Conservation (phyloP, 1,140 invertebrate species). For the Drosophila lacteicornis region DNA sequence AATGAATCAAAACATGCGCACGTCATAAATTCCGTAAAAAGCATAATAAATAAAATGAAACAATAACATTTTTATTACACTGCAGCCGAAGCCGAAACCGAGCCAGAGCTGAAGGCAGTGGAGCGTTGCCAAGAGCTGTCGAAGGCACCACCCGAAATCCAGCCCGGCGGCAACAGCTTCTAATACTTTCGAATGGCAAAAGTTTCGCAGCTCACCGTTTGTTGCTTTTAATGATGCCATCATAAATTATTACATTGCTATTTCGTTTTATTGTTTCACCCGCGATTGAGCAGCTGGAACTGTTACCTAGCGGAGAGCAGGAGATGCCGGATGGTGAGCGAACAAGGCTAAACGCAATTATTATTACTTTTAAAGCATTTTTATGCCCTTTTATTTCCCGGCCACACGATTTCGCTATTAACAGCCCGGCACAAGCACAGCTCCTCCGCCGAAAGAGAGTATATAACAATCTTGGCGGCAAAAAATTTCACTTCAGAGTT, state of each 20-base stretch:
- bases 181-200: slow-evolving; percentile 77
- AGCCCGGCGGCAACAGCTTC: slow-evolving; percentile 42
- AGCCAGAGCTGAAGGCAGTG: slow-evolving; percentile 3
- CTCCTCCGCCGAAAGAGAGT: slow-evolving; percentile 24
- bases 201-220: slow-evolving; percentile 49
- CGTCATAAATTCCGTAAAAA: slow-evolving; percentile 81
- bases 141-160: slow-evolving; percentile 17
- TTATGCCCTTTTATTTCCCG: slow-evolving; percentile 77
- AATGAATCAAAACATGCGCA: slow-evolving; percentile 80
- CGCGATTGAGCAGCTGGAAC: slow-evolving; percentile 76
- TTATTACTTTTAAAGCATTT: slow-evolving; percentile 83
- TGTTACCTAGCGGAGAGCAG: slow-evolving; percentile 20
- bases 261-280: slow-evolving; percentile 84
- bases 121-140: slow-evolving; percentile 19
- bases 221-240: slow-evolving; percentile 79
- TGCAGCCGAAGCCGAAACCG: slow-evolving; percentile 22
- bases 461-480: slow-evolving; percentile 52
- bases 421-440: slow-evolving; percentile 33
- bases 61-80: slow-evolving; percentile 84
- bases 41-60: slow-evolving; percentile 84
- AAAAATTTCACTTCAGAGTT: slow-evolving; percentile 57
- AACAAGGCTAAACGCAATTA: slow-evolving; percentile 78
- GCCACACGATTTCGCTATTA: slow-evolving; percentile 79
- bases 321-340: slow-evolving; percentile 5
- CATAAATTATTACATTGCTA: slow-evolving; percentile 84